Conservation (phyloP, 64 coral and sea anemone genomes). For the Actinia equina region DNA sequence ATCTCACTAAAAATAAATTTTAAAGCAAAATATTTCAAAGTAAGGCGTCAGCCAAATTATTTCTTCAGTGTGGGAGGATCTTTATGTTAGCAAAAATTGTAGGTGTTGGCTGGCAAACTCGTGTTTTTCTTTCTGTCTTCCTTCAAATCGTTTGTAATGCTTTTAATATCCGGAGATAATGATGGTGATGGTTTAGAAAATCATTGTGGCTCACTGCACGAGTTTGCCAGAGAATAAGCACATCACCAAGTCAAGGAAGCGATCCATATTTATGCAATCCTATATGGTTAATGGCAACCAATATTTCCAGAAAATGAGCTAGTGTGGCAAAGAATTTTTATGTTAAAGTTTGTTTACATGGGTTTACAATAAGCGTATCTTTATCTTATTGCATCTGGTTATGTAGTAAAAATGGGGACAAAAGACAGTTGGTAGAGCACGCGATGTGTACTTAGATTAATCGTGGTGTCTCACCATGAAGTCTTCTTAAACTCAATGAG, state of each 20-base stretch:
- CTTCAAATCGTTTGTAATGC: neutral
- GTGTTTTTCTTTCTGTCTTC: neutral
- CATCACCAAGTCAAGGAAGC: neutral
- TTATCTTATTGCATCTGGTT: neutral
- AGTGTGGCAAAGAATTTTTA: neutral
- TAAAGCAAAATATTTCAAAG: neutral
- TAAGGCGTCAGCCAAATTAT: constrained; percentile 4
- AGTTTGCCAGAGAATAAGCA: neutral
- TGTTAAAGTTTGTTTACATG: neutral
- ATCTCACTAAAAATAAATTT: neutral
- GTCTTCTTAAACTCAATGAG: neutral
- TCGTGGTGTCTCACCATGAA: neutral
- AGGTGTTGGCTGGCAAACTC: constrained; percentile 23
- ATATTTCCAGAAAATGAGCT: neutral
- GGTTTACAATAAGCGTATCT: neutral
- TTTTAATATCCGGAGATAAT: neutral
- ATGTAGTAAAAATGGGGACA: neutral
- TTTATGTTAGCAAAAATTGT: neutral
- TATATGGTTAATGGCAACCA: neutral
- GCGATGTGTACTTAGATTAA: neutral
- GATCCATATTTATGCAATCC: neutral
- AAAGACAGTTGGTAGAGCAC: neutral
- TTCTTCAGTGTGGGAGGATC: neutral
- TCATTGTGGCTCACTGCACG: neutral
- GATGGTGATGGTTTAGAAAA: neutral